Conservation (phyloP, 2,888 invertebrate species). For the Microctonus hyperodae region DNA sequence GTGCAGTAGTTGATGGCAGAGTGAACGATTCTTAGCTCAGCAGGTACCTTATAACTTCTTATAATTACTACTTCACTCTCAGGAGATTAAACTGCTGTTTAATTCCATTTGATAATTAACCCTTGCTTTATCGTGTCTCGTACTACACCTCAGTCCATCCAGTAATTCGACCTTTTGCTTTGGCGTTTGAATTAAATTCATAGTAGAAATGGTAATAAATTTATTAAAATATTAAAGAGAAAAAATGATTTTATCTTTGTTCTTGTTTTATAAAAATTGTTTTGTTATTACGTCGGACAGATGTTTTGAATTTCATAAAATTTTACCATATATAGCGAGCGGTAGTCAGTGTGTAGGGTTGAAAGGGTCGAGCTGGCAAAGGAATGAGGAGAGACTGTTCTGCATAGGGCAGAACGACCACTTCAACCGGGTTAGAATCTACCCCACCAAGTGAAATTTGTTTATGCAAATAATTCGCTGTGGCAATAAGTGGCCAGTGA, state of each 20-base stretch:
- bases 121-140: conserved; percentile 50
- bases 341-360: background rate
- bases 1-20: conserved; percentile 32
- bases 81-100: conserved; percentile 56
- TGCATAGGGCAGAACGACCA: conserved; percentile 41
- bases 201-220: background rate
- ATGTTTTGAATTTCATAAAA: conserved; percentile 17
- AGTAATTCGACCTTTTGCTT: background rate
- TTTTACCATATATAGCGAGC: background rate
- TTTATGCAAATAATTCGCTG: conserved; percentile 54
- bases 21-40: conserved; percentile 21
- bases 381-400: conserved; percentile 37
- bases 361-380: conserved; percentile 20
- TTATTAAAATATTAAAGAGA: conserved; percentile 27
- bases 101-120: conserved; percentile 61
- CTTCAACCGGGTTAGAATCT: conserved; percentile 45
- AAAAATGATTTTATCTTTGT: conserved; percentile 25
- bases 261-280: conserved; percentile 30
- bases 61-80: conserved; percentile 53
- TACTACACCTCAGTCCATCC: background rate
- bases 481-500: conserved; percentile 44
- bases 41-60: conserved; percentile 55
- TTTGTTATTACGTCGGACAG: conserved; percentile 41
- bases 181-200: background rate
- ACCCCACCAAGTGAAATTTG: conserved; percentile 49